A percentile compares a stretch with the other conserved stretches of the same genome.
Conservation (phyloP, 2,888 invertebrate species). For the Phytoseiulus persimilis region DNA sequence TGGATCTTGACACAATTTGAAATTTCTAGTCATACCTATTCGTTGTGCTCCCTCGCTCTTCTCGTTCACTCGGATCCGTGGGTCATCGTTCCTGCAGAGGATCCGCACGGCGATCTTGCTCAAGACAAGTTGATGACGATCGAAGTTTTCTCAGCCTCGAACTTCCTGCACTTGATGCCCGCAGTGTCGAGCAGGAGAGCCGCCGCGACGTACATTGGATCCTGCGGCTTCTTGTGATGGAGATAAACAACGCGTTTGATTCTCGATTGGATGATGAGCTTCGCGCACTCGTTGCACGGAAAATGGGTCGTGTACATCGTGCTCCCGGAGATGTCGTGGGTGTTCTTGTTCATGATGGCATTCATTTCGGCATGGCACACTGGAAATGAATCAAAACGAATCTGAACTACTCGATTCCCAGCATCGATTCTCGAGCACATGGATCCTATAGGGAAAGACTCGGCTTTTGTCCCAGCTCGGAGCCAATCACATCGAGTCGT, state of each 20-base stretch:
- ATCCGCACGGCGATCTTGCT: too few relatives aligned
- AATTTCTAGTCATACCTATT: too few relatives aligned
- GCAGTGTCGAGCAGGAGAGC: slow-evolving; percentile 72
- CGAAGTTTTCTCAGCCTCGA: slow-evolving; percentile 57
- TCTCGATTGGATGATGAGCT: slow-evolving; percentile 87
- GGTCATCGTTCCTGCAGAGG: too few relatives aligned
- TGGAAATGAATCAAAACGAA: slow-evolving; percentile 51
- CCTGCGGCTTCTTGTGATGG: slow-evolving; percentile 64
- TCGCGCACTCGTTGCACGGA: slow-evolving; percentile 96
- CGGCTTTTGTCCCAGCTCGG: too few relatives aligned
- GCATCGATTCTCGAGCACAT: too few relatives aligned
- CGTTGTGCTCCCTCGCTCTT: too few relatives aligned
- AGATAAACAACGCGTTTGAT: slow-evolving; percentile 60
- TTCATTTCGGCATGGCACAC: slow-evolving; percentile 98
- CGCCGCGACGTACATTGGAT: slow-evolving; percentile 63
- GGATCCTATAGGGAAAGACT: too few relatives aligned
- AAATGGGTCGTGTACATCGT: slow-evolving; percentile 80
- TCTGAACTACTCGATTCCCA: not conserved
- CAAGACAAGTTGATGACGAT: slow-evolving; percentile 61
- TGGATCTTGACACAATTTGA: too few relatives aligned
- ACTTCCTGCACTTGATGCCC: slow-evolving; percentile 62
- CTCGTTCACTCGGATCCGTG: too few relatives aligned
- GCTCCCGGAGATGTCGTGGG: slow-evolving; percentile 65
- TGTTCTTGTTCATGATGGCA: slow-evolving; percentile 84
- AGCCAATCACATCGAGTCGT: too few relatives aligned